Percentiles rank a stretch among this genome's conserved stretches.
Evolutionary conservation across 2,888 invertebrate genomes (phyloP).

Genomic region (Papilio protenor): DNA sequence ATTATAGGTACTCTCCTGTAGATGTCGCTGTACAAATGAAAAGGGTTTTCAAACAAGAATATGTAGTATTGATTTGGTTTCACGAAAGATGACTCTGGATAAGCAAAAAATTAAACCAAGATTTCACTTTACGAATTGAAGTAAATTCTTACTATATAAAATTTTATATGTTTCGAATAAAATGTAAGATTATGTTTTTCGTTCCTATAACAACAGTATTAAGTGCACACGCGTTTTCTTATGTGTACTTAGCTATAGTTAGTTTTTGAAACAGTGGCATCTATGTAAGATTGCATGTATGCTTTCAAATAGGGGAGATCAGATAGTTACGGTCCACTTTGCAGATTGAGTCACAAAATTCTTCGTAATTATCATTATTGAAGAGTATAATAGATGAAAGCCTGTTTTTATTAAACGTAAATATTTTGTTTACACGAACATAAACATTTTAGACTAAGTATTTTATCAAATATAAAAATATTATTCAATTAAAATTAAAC

Average conservation of each 20-base stretch:
- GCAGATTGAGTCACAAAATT: no score
- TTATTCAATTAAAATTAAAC: no score
- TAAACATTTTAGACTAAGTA: no score
- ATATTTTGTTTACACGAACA: no score
- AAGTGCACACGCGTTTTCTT: background rate
- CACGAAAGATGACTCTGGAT: slow-evolving; percentile 5
- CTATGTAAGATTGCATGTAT: background rate
- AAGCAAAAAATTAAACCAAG: background rate
- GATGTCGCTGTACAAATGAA: background rate
- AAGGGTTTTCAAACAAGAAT: background rate
- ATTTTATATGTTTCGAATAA: background rate
- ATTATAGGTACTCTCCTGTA: background rate
- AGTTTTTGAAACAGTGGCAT: background rate
- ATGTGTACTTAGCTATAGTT: background rate
- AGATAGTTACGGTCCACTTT: no score
- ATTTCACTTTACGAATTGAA: background rate
- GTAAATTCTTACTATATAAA: background rate
- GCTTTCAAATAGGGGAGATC: background rate
- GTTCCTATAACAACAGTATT: background rate
- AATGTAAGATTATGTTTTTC: background rate
- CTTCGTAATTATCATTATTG: no score
- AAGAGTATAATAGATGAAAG: no score
- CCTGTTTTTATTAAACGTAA: no score
- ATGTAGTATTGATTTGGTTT: background rate
- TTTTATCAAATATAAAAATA: no score